phyloP scores from a whole-genome alignment of 2,797 vertebrate species.

The Tokudaia tokunoshimensis region DNA sequence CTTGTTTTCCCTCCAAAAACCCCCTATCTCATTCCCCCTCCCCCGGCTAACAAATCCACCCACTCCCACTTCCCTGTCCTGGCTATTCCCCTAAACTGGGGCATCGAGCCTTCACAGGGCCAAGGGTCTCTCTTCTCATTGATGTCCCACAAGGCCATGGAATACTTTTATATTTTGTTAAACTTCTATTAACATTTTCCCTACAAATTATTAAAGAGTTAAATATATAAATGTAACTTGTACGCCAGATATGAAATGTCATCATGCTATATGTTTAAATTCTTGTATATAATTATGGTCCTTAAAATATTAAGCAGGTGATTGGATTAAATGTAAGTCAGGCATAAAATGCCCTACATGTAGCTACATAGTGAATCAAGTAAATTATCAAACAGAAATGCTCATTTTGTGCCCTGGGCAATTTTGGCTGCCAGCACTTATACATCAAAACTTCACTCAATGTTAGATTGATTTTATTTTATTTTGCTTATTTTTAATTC shows the following conservation, averaged over 20 bases:
- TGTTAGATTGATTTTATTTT: constrained; percentile 93
- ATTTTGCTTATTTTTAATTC: constrained; percentile 92
- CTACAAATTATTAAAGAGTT: constrained; percentile 85
- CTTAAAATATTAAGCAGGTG: constrained; percentile 90
- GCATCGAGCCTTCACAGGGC: no score
- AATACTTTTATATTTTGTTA: constrained; percentile 83
- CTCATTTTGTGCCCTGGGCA: constrained; percentile 90
- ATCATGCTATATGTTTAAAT: constrained; percentile 86
- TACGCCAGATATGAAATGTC: constrained; percentile 86
- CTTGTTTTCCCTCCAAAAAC: no score
- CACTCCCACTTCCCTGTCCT: no score
- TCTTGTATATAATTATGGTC: constrained; percentile 88
- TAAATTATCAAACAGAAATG: constrained; percentile 91
- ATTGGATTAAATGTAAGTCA: constrained; percentile 91
- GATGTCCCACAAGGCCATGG: constrained; percentile 15
- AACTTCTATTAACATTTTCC: constrained; percentile 83
- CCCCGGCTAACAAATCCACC: no score
- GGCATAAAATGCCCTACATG: constrained; percentile 90
- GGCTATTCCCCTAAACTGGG: no score
- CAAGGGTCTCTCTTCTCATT: no score
- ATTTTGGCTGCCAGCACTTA: constrained; percentile 90
- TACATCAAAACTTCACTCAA: constrained; percentile 93
- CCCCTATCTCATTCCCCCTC: no score
- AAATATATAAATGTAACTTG: constrained; percentile 83
- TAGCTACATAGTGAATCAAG: constrained; percentile 90